These are phyloP conservation scores for Trichogramma pretiosum DNA, from an alignment of 1,140 invertebrate genomes.

Conservation along the genomic window DNA sequence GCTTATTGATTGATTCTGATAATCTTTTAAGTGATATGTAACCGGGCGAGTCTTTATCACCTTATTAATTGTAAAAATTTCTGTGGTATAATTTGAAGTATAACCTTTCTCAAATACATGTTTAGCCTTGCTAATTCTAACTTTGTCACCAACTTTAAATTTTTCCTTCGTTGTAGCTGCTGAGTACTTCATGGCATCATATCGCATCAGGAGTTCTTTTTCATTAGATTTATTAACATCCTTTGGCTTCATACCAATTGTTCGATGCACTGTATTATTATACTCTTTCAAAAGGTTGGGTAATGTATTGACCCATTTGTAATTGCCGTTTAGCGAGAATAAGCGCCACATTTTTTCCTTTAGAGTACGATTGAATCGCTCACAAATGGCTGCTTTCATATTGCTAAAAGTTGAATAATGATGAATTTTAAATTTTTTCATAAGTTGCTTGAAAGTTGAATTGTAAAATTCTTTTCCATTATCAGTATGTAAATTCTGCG, in stretches of 20 bases:
- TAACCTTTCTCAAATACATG: conserved; percentile 35
- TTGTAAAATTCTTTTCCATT: too few relatives aligned
- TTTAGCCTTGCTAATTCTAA: conserved; percentile 35
- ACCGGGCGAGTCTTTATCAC: conserved; percentile 29
- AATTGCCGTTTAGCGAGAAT: too few relatives aligned
- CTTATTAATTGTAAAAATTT: conserved; percentile 34
- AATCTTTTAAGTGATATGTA: conserved; percentile 32
- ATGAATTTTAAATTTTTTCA: too few relatives aligned
- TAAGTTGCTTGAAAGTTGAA: too few relatives aligned
- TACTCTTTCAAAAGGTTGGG: conserved; percentile 20
- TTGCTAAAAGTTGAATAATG: too few relatives aligned
- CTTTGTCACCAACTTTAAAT: conserved; percentile 30
- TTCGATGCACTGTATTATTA: conserved; percentile 31
- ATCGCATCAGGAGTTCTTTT: not conserved
- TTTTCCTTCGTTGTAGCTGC: conserved; percentile 17
- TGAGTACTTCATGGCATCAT: not conserved
- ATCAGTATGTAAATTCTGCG: too few relatives aligned
- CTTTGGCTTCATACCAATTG: conserved; percentile 26
- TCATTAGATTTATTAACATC: conserved; percentile 18
- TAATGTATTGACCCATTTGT: not conserved
- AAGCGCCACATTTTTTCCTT: too few relatives aligned
- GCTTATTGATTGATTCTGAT: conserved; percentile 23
- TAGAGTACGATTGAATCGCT: too few relatives aligned
- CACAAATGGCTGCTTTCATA: too few relatives aligned
- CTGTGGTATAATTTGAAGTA: conserved; percentile 36